These are phyloP conservation scores for Cnemophilus loriae DNA, from an alignment of 2,113 vertebrate species.

Conservation along the genomic window DNA sequence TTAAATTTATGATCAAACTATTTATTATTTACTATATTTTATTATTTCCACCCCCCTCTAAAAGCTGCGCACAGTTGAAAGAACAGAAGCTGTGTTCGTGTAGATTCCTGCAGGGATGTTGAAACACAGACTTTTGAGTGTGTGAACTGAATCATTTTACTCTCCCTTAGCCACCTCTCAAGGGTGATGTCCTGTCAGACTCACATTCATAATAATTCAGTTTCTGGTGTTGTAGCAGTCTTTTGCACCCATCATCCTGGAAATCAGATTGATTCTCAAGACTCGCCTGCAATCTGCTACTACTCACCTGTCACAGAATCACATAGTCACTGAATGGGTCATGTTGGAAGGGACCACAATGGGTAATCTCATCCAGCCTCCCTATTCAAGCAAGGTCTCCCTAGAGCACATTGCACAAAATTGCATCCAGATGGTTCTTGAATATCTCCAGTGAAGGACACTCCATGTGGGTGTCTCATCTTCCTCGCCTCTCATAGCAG, in stretches of 20 bases:
- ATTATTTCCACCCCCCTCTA: accelerated
- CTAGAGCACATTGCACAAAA: background rate
- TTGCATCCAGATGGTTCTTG: background rate
- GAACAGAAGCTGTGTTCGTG: background rate
- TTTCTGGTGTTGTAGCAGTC: background rate
- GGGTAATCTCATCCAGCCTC: background rate
- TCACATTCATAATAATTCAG: background rate
- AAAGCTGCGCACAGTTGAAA: background rate
- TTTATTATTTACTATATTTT: background rate
- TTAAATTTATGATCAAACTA: background rate
- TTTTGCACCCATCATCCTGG: background rate
- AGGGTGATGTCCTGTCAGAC: accelerated
- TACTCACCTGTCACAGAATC: background rate
- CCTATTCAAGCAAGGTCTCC: background rate
- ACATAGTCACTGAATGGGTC: background rate
- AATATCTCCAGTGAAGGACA: background rate
- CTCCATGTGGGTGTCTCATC: background rate
- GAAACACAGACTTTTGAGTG: background rate
- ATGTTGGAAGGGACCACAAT: background rate
- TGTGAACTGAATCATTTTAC: background rate
- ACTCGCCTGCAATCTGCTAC: background rate
- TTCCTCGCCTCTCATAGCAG: background rate
- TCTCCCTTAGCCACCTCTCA: background rate
- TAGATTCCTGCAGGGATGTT: background rate
- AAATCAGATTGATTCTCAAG: background rate